These are phyloP conservation scores for Engystomops pustulosus DNA, from an alignment of 2,113 vertebrate genomes.

Conservation along the genomic window DNA sequence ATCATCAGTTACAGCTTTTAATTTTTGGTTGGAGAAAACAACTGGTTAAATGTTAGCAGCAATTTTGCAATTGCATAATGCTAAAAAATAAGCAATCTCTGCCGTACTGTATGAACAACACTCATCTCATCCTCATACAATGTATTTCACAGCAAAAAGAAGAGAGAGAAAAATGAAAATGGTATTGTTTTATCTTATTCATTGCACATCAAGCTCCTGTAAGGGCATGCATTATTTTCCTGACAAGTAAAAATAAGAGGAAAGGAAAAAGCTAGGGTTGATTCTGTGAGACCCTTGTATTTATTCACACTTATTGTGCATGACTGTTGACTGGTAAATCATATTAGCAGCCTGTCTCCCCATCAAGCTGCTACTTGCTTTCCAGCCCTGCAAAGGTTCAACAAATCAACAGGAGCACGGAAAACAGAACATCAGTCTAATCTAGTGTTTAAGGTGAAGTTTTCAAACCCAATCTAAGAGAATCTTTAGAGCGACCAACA, in stretches of 20 bases:
- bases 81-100: slow-evolving; percentile 41
- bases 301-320: slow-evolving; percentile 90
- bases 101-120: slow-evolving; percentile 46
- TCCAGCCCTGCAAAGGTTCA: slow-evolving; percentile 85
- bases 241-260: slow-evolving; percentile 76
- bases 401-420: slow-evolving; percentile 92
- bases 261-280: slow-evolving; percentile 82
- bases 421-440: slow-evolving; percentile 91
- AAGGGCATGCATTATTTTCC: slow-evolving; percentile 86
- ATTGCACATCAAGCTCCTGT: slow-evolving; percentile 76
- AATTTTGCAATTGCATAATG: slow-evolving; percentile 42
- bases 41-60: slow-evolving; percentile 50
- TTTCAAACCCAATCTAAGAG: slow-evolving; percentile 89
- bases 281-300: slow-evolving; percentile 87
- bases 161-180: slow-evolving; percentile 70
- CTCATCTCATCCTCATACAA: slow-evolving; percentile 33
- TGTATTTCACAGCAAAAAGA: slow-evolving; percentile 66
- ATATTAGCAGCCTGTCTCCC: slow-evolving; percentile 84
- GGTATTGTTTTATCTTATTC: slow-evolving; percentile 67
- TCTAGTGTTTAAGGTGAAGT: slow-evolving; percentile 89
- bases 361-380: slow-evolving; percentile 89
- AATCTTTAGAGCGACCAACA: slow-evolving; percentile 85
- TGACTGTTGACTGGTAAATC: slow-evolving; percentile 92
- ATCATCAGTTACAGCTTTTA: too few relatives aligned
- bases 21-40: neutral